Evolutionary conservation across 1,140 invertebrate species (phyloP).

Genomic region (fruit fly (Drosophila melanogaster)): DNA sequence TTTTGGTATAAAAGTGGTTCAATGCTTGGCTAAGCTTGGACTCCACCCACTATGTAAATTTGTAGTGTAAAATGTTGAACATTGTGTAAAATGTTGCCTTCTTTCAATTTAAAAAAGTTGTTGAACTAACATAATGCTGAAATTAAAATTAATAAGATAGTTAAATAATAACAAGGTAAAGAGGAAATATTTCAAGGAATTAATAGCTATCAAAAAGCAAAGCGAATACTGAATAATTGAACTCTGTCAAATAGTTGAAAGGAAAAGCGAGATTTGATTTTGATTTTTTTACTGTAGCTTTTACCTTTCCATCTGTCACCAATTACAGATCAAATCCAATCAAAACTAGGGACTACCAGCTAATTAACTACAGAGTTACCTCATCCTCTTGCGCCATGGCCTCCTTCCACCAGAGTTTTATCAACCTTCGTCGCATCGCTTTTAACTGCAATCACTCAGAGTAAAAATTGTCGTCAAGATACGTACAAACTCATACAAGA

Average conservation of each 20-base stretch:
- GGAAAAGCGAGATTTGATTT: too few relatives aligned
- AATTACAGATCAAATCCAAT: constrained; percentile 2
- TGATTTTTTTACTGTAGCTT: too few relatives aligned
- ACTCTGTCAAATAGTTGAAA: too few relatives aligned
- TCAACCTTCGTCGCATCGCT: neutral
- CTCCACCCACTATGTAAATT: neutral
- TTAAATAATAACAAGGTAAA: too few relatives aligned
- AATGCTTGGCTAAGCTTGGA: neutral
- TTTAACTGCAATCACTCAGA: constrained; percentile 66
- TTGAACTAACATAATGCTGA: too few relatives aligned
- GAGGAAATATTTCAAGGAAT: too few relatives aligned
- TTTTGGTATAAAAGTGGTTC: constrained; percentile 11
- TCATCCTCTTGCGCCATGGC: neutral
- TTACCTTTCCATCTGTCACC: neutral
- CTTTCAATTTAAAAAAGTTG: neutral
- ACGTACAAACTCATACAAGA: constrained; percentile 30
- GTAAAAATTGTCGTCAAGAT: constrained; percentile 75
- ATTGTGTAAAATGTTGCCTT: neutral
- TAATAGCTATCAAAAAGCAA: too few relatives aligned
- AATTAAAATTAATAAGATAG: too few relatives aligned
- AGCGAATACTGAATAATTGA: too few relatives aligned
- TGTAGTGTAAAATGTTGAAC: neutral
- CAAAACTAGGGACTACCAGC: neutral
- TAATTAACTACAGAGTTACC: constrained; percentile 3
- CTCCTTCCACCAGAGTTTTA: neutral